phyloP scores from a whole-genome alignment of 2,888 invertebrate species.

The Drosophila bunnanda region DNA sequence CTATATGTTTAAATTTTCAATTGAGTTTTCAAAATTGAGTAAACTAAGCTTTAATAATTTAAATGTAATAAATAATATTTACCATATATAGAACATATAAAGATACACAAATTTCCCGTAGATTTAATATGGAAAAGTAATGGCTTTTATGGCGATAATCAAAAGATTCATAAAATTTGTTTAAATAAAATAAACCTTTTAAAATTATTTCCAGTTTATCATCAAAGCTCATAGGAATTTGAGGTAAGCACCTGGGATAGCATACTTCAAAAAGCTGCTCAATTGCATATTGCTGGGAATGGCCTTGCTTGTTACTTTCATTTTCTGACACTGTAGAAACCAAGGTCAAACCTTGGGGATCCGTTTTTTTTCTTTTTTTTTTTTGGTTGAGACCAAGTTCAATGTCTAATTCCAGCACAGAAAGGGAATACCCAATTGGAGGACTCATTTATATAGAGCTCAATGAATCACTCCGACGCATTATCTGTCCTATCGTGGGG shows the following conservation, averaged over 20 bases:
- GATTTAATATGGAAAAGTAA: no score
- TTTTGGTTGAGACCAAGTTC: conserved; percentile 23
- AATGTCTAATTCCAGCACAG: conserved; percentile 14
- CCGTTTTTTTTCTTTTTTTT: neutral
- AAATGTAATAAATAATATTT: no score
- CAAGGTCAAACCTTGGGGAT: conserved; percentile 23
- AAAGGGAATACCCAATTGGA: conserved; percentile 31
- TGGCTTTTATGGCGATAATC: no score
- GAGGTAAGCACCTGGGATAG: conserved; percentile 16
- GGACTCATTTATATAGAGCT: neutral
- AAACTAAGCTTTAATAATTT: no score
- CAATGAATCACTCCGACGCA: conserved; percentile 27
- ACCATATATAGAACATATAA: no score
- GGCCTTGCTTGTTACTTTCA: conserved; percentile 5
- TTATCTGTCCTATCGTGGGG: conserved; percentile 17
- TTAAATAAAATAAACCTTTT: neutral
- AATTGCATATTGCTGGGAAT: conserved; percentile 7
- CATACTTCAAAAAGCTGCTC: conserved; percentile 28
- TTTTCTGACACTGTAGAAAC: conserved; percentile 18
- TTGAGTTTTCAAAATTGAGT: no score
- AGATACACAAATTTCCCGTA: no score
- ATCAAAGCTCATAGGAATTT: conserved; percentile 12
- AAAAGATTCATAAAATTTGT: neutral
- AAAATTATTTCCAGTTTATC: neutral
- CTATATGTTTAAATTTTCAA: no score